These are phyloP conservation scores for Xenopus laevis DNA, from an alignment of 2,113 vertebrate genomes.

Conservation along the genomic window DNA sequence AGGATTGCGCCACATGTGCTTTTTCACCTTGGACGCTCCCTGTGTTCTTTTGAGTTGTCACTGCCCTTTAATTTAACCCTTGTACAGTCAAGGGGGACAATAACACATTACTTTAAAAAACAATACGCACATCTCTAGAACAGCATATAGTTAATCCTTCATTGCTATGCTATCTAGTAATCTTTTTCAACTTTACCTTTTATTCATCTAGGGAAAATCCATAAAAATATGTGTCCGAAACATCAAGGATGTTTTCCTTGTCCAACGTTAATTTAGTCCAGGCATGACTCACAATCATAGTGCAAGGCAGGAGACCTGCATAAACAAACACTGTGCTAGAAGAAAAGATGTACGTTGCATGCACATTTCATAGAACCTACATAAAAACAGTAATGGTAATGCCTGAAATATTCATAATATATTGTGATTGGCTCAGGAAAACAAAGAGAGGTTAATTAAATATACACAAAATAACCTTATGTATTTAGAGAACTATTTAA, in stretches of 20 bases:
- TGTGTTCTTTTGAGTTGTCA: constrained; percentile 38
- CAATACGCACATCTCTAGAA: constrained; percentile 5
- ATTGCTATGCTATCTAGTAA: constrained; percentile 22
- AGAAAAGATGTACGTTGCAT: constrained; percentile 33
- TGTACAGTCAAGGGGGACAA: constrained; percentile 1
- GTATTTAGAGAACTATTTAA: not conserved
- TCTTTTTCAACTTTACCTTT: constrained; percentile 33
- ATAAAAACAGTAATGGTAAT: constrained; percentile 35
- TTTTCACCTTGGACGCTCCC: constrained; percentile 44
- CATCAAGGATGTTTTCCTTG: constrained; percentile 43
- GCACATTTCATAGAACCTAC: constrained; percentile 23
- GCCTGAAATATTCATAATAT: constrained; percentile 33
- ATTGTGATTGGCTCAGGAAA: constrained; percentile 32
- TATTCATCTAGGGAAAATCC: constrained; percentile 33
- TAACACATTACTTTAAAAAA: constrained; percentile 8
- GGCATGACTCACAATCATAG: constrained; percentile 36
- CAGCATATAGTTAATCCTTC: constrained; percentile 5
- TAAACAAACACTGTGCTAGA: constrained; percentile 33
- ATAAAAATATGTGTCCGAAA: constrained; percentile 37
- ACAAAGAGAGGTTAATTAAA: constrained; percentile 26
- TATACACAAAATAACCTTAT: constrained; percentile 15
- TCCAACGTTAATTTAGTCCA: constrained; percentile 43
- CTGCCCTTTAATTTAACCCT: constrained; percentile 42
- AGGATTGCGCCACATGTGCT: constrained; percentile 41
- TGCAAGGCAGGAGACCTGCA: constrained; percentile 30